Percentiles rank a stretch among this genome's conserved stretches.
These are phyloP conservation scores for Nothobranchius furzeri DNA, from an alignment of 2,113 vertebrate species.

Conservation along the genomic window DNA sequence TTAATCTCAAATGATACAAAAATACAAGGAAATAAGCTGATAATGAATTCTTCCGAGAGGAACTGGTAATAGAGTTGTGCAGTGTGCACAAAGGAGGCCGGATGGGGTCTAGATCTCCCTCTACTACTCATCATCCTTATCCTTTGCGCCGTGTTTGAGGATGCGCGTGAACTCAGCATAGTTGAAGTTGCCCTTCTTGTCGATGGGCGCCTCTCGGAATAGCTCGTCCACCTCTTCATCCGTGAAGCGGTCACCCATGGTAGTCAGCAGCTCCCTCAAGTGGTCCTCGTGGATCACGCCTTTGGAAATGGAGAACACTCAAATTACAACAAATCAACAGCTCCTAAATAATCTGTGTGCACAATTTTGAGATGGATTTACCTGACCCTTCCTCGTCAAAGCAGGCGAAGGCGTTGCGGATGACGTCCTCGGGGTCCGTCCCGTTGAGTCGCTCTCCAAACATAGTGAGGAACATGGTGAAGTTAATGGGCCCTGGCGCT, in stretches of 20 bases:
- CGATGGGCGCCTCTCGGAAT: slow-evolving; percentile 95
- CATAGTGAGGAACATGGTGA: slow-evolving; percentile 99
- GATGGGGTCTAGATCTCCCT: slow-evolving; percentile 3
- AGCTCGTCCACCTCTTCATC: slow-evolving; percentile 98
- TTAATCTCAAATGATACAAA: background rate
- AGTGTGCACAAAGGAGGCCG: slow-evolving; percentile 7
- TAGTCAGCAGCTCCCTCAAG: slow-evolving; percentile 95
- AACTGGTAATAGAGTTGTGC: slow-evolving; percentile 7
- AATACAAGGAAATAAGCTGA: no score
- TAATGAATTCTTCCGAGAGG: slow-evolving; percentile 10
- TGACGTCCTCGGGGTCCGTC: slow-evolving; percentile 96
- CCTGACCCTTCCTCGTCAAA: slow-evolving; percentile 96
- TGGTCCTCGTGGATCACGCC: slow-evolving; percentile 97
- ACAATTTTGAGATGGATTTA: slow-evolving; percentile 43
- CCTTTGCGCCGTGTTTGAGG: slow-evolving; percentile 95
- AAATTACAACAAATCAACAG: background rate
- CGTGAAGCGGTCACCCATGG: slow-evolving; percentile 98
- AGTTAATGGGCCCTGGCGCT: slow-evolving; percentile 97
- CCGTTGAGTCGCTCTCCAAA: slow-evolving; percentile 97
- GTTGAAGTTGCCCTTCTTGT: slow-evolving; percentile 99
- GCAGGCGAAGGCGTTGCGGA: slow-evolving; percentile 97
- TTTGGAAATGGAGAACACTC: slow-evolving; percentile 35
- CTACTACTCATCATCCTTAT: slow-evolving; percentile 84
- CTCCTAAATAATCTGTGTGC: no score
- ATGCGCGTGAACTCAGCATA: slow-evolving; percentile 99